Evolutionary conservation across 92 coral and sea anemone genomes (phyloP).

Genomic region (Palythoa caribaeorum): DNA sequence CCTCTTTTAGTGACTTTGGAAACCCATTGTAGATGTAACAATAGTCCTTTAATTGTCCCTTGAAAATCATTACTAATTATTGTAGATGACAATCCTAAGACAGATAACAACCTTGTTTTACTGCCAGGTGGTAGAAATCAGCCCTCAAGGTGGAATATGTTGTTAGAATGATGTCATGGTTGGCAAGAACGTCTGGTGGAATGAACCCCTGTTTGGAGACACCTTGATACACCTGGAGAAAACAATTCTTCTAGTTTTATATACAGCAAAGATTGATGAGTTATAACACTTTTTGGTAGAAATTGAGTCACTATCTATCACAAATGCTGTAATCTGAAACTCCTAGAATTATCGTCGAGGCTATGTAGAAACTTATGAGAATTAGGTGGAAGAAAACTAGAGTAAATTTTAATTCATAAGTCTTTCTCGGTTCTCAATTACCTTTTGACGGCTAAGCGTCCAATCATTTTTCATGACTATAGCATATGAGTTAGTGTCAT

Average conservation of each 20-base stretch:
- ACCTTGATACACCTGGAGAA: conserved; percentile 89
- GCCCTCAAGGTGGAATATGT: conserved; percentile 91
- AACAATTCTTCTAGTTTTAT: neutral
- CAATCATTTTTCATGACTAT: conserved; percentile 51
- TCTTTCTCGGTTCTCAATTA: conserved; percentile 40
- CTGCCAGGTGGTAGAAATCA: conserved; percentile 86
- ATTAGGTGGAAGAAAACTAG: conserved; percentile 50
- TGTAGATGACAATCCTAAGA: neutral
- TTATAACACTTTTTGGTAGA: too few species aligned
- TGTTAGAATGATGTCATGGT: conserved; percentile 91
- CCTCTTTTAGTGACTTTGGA: too few species aligned
- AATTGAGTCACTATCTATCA: too few species aligned
- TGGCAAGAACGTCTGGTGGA: conserved; percentile 86
- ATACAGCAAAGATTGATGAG: neutral
- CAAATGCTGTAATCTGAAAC: neutral
- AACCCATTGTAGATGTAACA: too few species aligned
- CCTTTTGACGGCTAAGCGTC: conserved; percentile 44
- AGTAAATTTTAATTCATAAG: conserved; percentile 19
- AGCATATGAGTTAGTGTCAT: conserved; percentile 44
- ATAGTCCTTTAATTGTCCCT: too few species aligned
- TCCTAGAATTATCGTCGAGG: conserved; percentile 36
- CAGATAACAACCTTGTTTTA: conserved; percentile 66
- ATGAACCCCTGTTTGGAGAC: conserved; percentile 92
- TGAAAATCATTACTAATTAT: neutral
- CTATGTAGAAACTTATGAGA: conserved; percentile 52